Percentiles rank a stretch among this genome's conserved stretches.
Evolutionary conservation across 2,113 vertebrate species (phyloP).

Genomic region (Theropithecus gelada): DNA sequence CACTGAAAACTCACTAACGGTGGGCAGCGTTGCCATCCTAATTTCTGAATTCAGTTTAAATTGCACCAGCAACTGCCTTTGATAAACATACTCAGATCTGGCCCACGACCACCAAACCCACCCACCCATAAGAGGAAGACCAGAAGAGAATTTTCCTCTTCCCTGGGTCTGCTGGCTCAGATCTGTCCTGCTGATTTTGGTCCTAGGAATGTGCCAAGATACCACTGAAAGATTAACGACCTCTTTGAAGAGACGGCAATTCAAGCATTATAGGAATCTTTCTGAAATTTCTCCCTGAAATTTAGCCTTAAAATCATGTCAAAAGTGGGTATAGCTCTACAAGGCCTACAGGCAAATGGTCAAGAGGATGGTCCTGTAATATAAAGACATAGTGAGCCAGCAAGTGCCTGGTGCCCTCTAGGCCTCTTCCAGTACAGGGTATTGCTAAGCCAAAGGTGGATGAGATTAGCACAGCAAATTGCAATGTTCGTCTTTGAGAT

Average conservation of each 20-base stretch:
- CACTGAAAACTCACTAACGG: neutral
- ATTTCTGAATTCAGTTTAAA: conserved; percentile 11
- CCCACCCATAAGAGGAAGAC: neutral
- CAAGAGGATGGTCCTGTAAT: neutral
- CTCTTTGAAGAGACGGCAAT: neutral
- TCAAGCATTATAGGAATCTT: neutral
- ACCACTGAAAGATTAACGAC: conserved; percentile 1
- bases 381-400: neutral
- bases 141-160: neutral
- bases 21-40: neutral
- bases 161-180: neutral
- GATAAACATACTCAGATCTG: neutral
- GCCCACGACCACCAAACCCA: neutral
- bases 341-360: neutral
- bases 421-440: neutral
- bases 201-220: neutral
- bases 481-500: conserved; percentile 24
- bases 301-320: neutral
- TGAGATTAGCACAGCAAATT: conserved; percentile 2
- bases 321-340: neutral
- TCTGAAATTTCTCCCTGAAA: conserved; percentile 8
- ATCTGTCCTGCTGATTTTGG: neutral
- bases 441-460: neutral
- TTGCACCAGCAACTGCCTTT: neutral
- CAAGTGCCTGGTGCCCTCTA: neutral